These are phyloP conservation scores for Chloroclystis v-ata DNA, from an alignment of 2,888 invertebrate genomes.

Conservation along the genomic window DNA sequence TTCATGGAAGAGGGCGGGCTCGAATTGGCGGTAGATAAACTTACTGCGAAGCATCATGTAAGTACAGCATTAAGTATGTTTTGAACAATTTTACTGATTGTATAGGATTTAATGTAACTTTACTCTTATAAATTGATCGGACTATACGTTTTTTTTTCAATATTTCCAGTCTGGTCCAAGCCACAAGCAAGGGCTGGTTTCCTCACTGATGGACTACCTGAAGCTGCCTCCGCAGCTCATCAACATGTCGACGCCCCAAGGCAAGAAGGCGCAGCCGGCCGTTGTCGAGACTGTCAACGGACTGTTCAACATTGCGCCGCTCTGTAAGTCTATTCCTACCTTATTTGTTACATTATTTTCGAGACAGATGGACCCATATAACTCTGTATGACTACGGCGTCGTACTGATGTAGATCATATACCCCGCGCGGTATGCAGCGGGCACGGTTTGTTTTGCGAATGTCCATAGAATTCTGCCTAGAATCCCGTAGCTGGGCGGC, in stretches of 20 bases:
- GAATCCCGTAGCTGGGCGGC: too few relatives aligned
- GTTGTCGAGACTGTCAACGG: slow-evolving; percentile 84
- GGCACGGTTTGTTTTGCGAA: too few relatives aligned
- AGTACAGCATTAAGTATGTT: not conserved
- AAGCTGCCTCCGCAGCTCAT: slow-evolving; percentile 72
- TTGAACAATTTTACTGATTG: not conserved
- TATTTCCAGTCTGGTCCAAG: slow-evolving; percentile 79
- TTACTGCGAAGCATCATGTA: slow-evolving; percentile 84
- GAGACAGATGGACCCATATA: too few relatives aligned
- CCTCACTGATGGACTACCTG: slow-evolving; percentile 81
- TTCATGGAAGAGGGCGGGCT: slow-evolving; percentile 88
- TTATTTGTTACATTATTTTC: too few relatives aligned
- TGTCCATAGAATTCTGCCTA: too few relatives aligned
- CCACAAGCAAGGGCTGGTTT: slow-evolving; percentile 82
- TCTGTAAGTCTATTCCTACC: slow-evolving; percentile 82
- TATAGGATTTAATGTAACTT: too few relatives aligned
- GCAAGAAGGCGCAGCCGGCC: slow-evolving; percentile 64
- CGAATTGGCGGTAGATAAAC: slow-evolving; percentile 85
- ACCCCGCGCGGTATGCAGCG: too few relatives aligned
- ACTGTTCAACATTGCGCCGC: slow-evolving; percentile 92
- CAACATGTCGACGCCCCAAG: slow-evolving; percentile 73
- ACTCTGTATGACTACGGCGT: too few relatives aligned
- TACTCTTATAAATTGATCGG: too few relatives aligned
- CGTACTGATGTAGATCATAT: too few relatives aligned
- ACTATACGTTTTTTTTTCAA: too few relatives aligned